Base-by-base conservation (phyloP, 2,113 vertebrate genomes). In the Caloenas nicobarica region DNA sequence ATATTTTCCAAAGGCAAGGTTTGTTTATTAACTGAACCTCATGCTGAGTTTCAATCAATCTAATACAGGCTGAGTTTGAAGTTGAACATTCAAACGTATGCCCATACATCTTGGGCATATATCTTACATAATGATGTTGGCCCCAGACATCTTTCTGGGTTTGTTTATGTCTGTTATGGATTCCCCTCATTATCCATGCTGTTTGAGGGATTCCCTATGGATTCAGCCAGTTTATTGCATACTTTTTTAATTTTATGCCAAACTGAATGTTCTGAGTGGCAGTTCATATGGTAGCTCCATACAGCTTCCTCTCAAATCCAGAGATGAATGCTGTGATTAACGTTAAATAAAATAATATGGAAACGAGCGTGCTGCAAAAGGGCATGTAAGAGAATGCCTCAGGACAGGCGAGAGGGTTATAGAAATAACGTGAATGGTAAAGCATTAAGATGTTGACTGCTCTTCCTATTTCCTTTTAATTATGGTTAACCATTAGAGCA, bases 121-220 rank as follows among this genome's bases (percentile, higher is more conserved):
- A 98, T 97, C 97, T 98, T 97, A 97, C 96, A 98, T 99, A 99
- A 99, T 98, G 98, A 99, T 98, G 97, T 97, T 96, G 96, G 98
- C 98, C 98, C 96, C 97, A 97, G 98, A 98, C 98, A 97, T 98
- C 97, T 97, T 98, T 98, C 97, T 98, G 98, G 96, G 97, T 98
- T 98, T 99, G 98, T 99, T 98, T 98, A 98, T 98, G 98, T 98
- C 98, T 98, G 96, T 98, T 98, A 98, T 99, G 98, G 99, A 99
- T 99, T 99, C 98, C 98, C 98, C 97, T 98, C 98, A 98, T 99
- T 99, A 99, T 97, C 97, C 97, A 98, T 98, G 98, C 98, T 97
- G 98, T 99, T 98, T 98, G 98, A 99, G 98, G 97, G 97, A 98
- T 97, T 98, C 98, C 98, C 98, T 81, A 70, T 96, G 98, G 98